Evolutionary conservation across 2,797 vertebrate species (phyloP), one percentile per base, ranked within the genome.

Genomic region (Pantherophis vulpinus): DNA sequence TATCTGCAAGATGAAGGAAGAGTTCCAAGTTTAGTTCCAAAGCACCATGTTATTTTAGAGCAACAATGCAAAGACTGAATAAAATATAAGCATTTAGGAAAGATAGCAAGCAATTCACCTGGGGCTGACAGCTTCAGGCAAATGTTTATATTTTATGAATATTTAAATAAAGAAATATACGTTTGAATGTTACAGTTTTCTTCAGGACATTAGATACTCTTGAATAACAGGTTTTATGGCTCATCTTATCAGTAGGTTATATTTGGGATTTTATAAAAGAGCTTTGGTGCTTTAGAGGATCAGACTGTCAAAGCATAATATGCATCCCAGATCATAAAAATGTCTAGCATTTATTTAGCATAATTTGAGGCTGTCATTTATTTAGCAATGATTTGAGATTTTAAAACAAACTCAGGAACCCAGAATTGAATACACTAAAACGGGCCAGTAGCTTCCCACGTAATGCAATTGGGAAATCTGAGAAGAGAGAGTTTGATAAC

Each of bases 81-180:
- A 11, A 16, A 25, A 0, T 47, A 59, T 91, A 92, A 91, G 91
- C 1, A 7, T 56, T 63, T 58, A 87, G 54, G 4, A 32, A 92
- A 70, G 4, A 0, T 25, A 93, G 93, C 59, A 25, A 92, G 79
- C 0, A 86, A 66, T 87, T 93, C 56, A 20, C 91, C 47, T 89
- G 47, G 1, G 25, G 91, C 83, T n/a, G 58, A 18, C 63, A 16
- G 4, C 25, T 89, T 4, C 54, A 94, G 9, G 29, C 25, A 0
- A 0, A 27, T 12, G 1, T 91, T 93, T 91, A 37, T 29, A 60
- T 94, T 94, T 23, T 70, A 70, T n/a, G 92, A 20, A 93, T 93
- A 66, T 63, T 88, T 91, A 92, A 94, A 58, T 56, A 89, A 92
- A 87, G 3, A 47, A 32, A 92, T 89, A 54, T 8, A 92, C 1